Percentiles rank a stretch among this genome's conserved stretches.
Conservation (phyloP, 2,797 vertebrate species). For the Sebastes trivittatus region DNA sequence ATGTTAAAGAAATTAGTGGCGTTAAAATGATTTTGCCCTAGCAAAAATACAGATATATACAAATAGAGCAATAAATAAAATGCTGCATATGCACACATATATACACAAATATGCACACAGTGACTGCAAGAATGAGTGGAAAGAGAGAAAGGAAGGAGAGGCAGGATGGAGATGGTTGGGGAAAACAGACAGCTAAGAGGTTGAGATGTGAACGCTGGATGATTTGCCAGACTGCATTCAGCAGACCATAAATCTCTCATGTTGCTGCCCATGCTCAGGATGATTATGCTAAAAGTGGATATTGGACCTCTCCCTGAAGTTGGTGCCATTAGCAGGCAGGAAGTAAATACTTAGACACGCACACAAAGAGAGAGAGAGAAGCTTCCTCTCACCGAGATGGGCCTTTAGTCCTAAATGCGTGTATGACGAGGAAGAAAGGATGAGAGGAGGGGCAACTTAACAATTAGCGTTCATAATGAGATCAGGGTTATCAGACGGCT, state of each 20-base stretch:
- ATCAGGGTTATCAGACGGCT: constrained; percentile 82
- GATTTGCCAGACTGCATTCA: constrained; percentile 62
- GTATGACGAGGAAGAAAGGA: constrained; percentile 13
- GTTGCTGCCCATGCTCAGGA: constrained; percentile 62
- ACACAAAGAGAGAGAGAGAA: constrained; percentile 7
- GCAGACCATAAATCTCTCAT: constrained; percentile 63
- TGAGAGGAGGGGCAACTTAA: constrained; percentile 67
- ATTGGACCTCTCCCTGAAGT: constrained; percentile 54
- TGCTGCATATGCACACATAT: background rate
- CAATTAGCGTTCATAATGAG: constrained; percentile 82
- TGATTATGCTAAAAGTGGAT: constrained; percentile 71
- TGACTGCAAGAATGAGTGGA: background rate
- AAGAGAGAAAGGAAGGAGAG: background rate
- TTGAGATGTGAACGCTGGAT: constrained; percentile 56
- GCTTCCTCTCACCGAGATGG: constrained; percentile 33
- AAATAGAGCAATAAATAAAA: background rate
- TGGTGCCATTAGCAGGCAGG: constrained; percentile 71
- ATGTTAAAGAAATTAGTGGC: no score
- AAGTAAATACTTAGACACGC: constrained; percentile 65
- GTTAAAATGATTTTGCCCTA: no score
- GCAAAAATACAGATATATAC: background rate
- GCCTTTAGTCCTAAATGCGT: constrained; percentile 52
- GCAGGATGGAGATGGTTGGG: background rate
- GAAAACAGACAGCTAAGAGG: constrained; percentile 41
- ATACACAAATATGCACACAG: background rate